phyloP scores from a whole-genome alignment of 64 coral and sea anemone genomes.

The Stylophora pistillata region DNA sequence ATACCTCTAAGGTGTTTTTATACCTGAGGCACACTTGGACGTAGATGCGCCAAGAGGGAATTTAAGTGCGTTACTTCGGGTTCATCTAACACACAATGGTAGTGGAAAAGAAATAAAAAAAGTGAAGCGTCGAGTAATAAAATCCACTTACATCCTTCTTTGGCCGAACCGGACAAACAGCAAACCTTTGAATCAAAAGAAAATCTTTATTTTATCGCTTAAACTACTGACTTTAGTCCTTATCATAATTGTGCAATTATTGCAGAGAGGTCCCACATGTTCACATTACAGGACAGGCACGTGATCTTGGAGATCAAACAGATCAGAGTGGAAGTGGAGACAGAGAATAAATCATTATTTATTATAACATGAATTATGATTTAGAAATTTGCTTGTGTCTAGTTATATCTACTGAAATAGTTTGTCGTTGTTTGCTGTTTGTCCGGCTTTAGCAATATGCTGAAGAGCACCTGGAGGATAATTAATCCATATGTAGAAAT shows the following conservation, averaged over 20 bases:
- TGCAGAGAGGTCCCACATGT: slow-evolving; percentile 33
- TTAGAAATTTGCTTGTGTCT: neutral
- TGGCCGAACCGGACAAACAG: slow-evolving; percentile 28
- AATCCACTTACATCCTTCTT: neutral
- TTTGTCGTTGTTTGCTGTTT: slow-evolving; percentile 34
- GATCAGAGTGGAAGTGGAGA: slow-evolving; percentile 36
- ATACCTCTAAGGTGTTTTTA: too few relatives aligned
- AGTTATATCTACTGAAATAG: neutral
- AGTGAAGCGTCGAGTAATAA: neutral
- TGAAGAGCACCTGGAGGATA: neutral
- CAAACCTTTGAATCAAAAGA: neutral
- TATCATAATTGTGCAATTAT: slow-evolving; percentile 22
- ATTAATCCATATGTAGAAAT: neutral
- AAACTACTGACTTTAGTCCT: neutral
- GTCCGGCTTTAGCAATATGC: neutral
- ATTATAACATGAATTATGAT: neutral
- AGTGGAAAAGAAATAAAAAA: neutral
- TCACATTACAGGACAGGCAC: slow-evolving; percentile 8
- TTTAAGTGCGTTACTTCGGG: too few relatives aligned
- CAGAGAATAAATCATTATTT: neutral
- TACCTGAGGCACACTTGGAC: too few relatives aligned
- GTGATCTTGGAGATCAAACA: slow-evolving; percentile 19
- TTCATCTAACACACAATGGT: neutral
- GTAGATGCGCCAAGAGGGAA: too few relatives aligned
- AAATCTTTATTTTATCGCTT: neutral